A percentile compares a stretch with the other conserved stretches of the same genome.
phyloP scores from a whole-genome alignment of 2,797 vertebrate genomes.

The Harpagifer antarcticus region DNA sequence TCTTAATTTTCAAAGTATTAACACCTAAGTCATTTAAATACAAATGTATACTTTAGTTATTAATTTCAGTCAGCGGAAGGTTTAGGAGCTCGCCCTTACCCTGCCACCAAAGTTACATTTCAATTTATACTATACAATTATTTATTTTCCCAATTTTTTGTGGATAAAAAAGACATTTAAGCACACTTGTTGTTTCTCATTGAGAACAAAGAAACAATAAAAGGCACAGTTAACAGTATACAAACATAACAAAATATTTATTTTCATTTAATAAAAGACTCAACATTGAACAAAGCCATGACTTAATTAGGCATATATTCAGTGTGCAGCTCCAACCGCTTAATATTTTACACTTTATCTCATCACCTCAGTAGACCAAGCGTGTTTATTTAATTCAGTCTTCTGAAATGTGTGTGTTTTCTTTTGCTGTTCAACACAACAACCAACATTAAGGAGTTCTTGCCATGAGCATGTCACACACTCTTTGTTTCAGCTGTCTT shows the following conservation, averaged over 20 bases:
- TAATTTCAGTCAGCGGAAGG: not conserved
- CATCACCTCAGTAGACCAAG: not conserved
- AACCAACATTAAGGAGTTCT: not conserved
- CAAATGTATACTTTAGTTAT: not conserved
- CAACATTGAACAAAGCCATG: not conserved
- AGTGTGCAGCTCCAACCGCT: not conserved
- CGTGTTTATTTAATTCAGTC: constrained; percentile 1
- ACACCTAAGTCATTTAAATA: not conserved
- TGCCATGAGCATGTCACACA: constrained; percentile 4
- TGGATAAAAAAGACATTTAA: not conserved
- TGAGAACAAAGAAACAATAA: not conserved
- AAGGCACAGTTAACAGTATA: not conserved
- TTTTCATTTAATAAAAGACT: constrained; percentile 22
- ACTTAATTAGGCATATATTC: not conserved
- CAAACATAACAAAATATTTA: constrained; percentile 35
- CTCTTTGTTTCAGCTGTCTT: constrained; percentile 67
- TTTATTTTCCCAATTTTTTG: not conserved
- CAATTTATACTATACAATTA: not conserved
- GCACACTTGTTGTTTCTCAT: not conserved
- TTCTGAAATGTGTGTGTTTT: not conserved
- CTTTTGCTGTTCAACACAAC: not conserved
- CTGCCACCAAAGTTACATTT: not conserved
- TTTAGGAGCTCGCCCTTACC: too few relatives aligned
- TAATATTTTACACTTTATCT: constrained; percentile 1
- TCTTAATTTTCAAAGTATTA: not conserved